Evolutionary conservation across 2,113 vertebrate species (phyloP), one percentile per base, ranked within the genome.

Genomic region (Ardeotis arabs): DNA sequence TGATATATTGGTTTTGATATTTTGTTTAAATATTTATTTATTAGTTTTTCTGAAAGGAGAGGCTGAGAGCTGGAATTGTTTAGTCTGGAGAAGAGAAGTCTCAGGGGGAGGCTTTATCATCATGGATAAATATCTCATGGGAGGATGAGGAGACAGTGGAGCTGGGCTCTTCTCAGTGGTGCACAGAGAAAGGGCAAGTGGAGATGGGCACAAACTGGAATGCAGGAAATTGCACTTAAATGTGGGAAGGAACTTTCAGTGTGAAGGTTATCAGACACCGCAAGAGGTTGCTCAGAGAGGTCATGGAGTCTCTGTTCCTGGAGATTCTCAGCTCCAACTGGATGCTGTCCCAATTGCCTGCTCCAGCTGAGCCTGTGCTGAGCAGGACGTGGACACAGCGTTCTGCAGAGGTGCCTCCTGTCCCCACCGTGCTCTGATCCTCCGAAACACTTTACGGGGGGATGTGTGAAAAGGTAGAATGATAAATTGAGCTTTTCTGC

Each of bases 381-480:
- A 37, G 41, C 56, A 72, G 53, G 22, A 10, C 56, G 55, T 7
- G 52, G 49, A 5, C 0, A 2, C 15, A 67, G 8, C 0, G 27
- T 31, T 41, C 29, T 83, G 35, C 70, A 33, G 86, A 47, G 33
- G 1, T 9, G 6, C 63, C 24, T 35, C 37, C 73, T 49, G 87
- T 59, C 60, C 22, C 19, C 3, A 0, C 56, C 4, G 47, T 0
- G 1, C 62, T 50, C 17, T 31, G 70, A 6, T 50, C 23, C 70
- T 8, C 29, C 6, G 13, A 12, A 59, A 10, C 9, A 0, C 63
- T 60, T n/a, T 1, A 6, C 29, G 60, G 62, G 72, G 53, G 55
- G 55, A 16, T 0, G 2, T 44, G 12, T 35, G 63, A 41, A 22
- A 83, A 83, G 12, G 53, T 23, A 62, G 55, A 74, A 63, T 4